A percentile compares a stretch with the other conserved stretches of the same genome.
Conservation (phyloP, 2,113 vertebrate genomes). For the Spea multiplicata region DNA sequence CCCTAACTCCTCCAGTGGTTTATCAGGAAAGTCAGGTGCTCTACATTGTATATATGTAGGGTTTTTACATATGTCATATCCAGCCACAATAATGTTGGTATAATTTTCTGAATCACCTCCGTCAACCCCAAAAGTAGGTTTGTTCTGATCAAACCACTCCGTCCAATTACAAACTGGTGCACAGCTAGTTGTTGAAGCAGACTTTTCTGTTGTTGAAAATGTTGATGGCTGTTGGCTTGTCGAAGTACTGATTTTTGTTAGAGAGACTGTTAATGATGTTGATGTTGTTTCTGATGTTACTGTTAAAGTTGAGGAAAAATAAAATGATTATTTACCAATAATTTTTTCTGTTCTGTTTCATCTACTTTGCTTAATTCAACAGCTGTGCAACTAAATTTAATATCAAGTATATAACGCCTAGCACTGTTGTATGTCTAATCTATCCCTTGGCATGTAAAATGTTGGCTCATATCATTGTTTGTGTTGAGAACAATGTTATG, state of each 20-base stretch:
- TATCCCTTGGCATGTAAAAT: too few species aligned
- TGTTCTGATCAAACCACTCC: slow-evolving; percentile 12
- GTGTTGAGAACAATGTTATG: too few species aligned
- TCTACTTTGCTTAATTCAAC: too few species aligned
- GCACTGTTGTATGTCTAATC: too few species aligned
- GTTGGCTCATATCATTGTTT: too few species aligned
- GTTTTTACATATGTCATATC: slow-evolving; percentile 29
- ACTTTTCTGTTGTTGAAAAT: neutral
- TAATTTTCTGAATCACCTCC: slow-evolving; percentile 1
- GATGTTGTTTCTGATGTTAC: neutral
- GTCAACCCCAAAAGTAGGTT: neutral
- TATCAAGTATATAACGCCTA: too few species aligned
- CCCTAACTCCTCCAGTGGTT: slow-evolving; percentile 45
- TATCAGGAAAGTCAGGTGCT: slow-evolving; percentile 51
- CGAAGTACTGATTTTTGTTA: slow-evolving; percentile 52
- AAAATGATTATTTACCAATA: too few species aligned
- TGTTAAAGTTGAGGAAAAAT: neutral
- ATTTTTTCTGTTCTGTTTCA: too few species aligned
- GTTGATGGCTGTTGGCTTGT: neutral
- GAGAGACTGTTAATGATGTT: neutral
- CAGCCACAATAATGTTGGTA: neutral
- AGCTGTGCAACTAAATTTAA: too few species aligned
- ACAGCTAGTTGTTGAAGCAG: neutral
- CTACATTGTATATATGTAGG: slow-evolving; percentile 62
- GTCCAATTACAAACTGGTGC: slow-evolving; percentile 25